Evolutionary conservation across 2,797 vertebrate genomes (phyloP).

Genomic region (Acrossocheilus wenchowensis): DNA sequence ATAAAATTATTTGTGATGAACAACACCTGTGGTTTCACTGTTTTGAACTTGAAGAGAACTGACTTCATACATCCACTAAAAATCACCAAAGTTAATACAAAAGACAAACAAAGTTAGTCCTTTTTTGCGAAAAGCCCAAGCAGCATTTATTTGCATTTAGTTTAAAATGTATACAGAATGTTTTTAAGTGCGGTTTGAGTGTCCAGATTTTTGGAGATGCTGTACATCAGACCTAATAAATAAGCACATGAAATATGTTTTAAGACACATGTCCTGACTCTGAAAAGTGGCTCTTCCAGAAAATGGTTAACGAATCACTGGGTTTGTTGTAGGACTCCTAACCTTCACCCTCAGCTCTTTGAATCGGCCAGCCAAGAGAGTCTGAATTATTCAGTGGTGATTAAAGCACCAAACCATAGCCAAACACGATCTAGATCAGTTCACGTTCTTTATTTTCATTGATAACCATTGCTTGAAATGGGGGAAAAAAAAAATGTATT

Average conservation of each 20-base stretch:
- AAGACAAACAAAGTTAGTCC: not conserved
- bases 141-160: not conserved
- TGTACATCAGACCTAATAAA: not conserved
- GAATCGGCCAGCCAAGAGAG: not conserved
- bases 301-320: not conserved
- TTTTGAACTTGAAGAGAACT: not conserved
- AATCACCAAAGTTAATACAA: not conserved
- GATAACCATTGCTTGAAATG: conserved; percentile 1
- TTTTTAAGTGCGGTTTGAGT: not conserved
- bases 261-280: not conserved
- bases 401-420: conserved; percentile 33
- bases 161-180: not conserved
- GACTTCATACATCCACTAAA: not conserved
- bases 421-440: conserved; percentile 53
- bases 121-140: not conserved
- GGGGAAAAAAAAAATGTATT: not conserved
- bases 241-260: not conserved
- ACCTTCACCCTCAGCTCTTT: not conserved
- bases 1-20: not conserved
- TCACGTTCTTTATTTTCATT: conserved; percentile 49
- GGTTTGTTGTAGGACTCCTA: not conserved
- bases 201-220: not conserved
- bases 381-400: conserved; percentile 34
- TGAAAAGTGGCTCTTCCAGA: conserved; percentile 12
- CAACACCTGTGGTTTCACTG: not conserved